Percentiles rank a stretch among this genome's conserved stretches.
These are phyloP conservation scores for Pipistrellus kuhlii DNA, from an alignment of 2,797 vertebrate species.

Conservation along the genomic window DNA sequence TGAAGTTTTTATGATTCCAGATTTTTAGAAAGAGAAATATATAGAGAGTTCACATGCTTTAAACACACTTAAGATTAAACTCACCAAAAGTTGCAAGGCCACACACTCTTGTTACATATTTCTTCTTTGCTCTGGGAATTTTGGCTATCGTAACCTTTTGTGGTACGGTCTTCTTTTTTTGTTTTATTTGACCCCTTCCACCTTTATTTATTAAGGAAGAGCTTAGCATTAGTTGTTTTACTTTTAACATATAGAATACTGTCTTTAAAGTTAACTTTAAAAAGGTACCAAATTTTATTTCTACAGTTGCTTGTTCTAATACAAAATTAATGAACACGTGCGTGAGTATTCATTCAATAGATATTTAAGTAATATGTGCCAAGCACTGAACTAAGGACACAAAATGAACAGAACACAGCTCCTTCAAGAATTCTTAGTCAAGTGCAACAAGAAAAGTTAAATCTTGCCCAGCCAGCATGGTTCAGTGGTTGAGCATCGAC, in stretches of 20 bases:
- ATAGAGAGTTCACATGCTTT: background rate
- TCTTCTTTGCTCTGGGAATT: slow-evolving; percentile 99
- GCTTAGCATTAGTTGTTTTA: slow-evolving; percentile 22
- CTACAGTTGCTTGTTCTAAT: slow-evolving; percentile 38
- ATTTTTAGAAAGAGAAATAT: background rate
- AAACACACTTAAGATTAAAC: slow-evolving; percentile 73
- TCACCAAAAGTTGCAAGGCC: slow-evolving; percentile 97
- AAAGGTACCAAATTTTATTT: slow-evolving; percentile 24
- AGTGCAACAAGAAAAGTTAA: background rate
- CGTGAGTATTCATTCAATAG: background rate
- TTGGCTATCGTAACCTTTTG: slow-evolving; percentile 99
- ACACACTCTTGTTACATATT: slow-evolving; percentile 98
- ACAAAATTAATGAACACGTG: slow-evolving; percentile 7
- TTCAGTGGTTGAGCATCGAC: too few species aligned
- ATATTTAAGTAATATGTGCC: background rate
- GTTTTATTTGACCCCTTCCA: slow-evolving; percentile 98
- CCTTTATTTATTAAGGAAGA: slow-evolving; percentile 89
- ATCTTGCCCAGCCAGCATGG: background rate
- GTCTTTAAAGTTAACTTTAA: slow-evolving; percentile 24
- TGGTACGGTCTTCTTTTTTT: slow-evolving; percentile 99
- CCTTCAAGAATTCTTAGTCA: background rate
- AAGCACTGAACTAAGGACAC: background rate
- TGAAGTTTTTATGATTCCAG: background rate
- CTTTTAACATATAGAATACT: slow-evolving; percentile 9
- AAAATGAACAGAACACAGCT: background rate